phyloP scores from a whole-genome alignment of 35 echinoderm and acorn worm species.

The Anneissia japonica region DNA sequence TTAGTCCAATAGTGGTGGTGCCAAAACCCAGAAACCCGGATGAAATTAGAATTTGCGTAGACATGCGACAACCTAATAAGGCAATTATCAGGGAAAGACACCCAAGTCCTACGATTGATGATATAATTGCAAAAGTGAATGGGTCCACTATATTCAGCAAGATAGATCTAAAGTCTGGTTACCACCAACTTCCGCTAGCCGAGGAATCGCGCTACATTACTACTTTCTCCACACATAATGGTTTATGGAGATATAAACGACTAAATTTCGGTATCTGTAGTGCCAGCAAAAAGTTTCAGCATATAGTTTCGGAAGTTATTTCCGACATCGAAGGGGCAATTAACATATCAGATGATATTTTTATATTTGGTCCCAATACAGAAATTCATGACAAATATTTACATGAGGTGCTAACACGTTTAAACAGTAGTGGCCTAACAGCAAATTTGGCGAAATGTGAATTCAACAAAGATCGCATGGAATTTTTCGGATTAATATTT shows the following conservation, averaged over 20 bases:
- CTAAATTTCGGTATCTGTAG: background rate
- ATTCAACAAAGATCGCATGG: background rate
- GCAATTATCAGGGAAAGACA: slow-evolving; percentile 4
- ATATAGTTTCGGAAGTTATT: background rate
- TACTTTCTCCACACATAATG: background rate
- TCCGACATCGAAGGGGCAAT: background rate
- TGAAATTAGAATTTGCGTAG: slow-evolving; percentile 12
- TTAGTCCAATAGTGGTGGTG: slow-evolving; percentile 10
- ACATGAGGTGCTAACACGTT: slow-evolving; percentile 28
- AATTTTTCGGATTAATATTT: slow-evolving; percentile 35
- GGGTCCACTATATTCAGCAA: background rate
- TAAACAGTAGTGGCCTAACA: slow-evolving; percentile 50
- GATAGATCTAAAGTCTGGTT: background rate
- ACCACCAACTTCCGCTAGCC: background rate
- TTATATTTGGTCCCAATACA: slow-evolving; percentile 14
- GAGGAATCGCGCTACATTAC: background rate
- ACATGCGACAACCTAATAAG: slow-evolving; percentile 15
- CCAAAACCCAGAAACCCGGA: background rate
- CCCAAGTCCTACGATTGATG: background rate
- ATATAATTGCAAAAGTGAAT: background rate
- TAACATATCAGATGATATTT: slow-evolving; percentile 55
- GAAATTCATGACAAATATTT: slow-evolving; percentile 19
- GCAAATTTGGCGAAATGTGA: slow-evolving; percentile 15
- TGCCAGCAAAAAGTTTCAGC: background rate
- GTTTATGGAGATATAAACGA: background rate